Percentiles rank a stretch among this genome's conserved stretches.
phyloP scores from a whole-genome alignment of 1,140 invertebrate genomes.

The Neodiprion pinetum region DNA sequence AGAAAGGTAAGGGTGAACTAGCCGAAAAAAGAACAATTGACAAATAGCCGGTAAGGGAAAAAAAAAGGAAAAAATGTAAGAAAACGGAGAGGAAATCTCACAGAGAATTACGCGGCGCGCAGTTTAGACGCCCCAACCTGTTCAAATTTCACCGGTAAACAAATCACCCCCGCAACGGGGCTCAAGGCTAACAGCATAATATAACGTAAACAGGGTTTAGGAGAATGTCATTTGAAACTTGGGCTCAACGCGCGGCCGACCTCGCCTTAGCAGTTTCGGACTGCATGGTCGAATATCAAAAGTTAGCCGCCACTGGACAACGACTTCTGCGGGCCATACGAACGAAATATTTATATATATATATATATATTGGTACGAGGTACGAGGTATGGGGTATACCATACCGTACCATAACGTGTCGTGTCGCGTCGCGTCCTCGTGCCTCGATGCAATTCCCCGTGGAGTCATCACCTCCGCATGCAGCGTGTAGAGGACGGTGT shows the following conservation, averaged over 20 bases:
- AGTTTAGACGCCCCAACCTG: neutral
- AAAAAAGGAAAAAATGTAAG: neutral
- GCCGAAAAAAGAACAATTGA: neutral
- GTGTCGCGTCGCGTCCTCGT: neutral
- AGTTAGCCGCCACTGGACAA: conserved; percentile 30
- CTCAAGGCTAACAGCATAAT: conserved; percentile 33
- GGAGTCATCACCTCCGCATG: neutral
- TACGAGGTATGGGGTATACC: too few species aligned
- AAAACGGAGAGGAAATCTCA: neutral
- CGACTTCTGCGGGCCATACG: neutral
- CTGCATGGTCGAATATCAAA: conserved; percentile 41
- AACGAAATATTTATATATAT: neutral
- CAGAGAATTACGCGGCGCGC: neutral
- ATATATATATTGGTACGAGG: neutral
- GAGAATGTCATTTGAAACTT: conserved; percentile 41
- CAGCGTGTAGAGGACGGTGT: neutral
- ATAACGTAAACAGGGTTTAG: conserved; percentile 33
- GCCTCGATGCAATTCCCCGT: neutral
- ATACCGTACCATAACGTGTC: too few species aligned
- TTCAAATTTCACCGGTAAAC: neutral
- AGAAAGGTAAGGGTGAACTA: conserved; percentile 7
- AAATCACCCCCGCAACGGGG: neutral
- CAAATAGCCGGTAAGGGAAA: neutral
- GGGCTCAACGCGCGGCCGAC: conserved; percentile 28
- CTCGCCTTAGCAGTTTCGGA: conserved; percentile 31